phyloP scores from a whole-genome alignment of 2,113 vertebrate genomes.

The Thermophis baileyi region DNA sequence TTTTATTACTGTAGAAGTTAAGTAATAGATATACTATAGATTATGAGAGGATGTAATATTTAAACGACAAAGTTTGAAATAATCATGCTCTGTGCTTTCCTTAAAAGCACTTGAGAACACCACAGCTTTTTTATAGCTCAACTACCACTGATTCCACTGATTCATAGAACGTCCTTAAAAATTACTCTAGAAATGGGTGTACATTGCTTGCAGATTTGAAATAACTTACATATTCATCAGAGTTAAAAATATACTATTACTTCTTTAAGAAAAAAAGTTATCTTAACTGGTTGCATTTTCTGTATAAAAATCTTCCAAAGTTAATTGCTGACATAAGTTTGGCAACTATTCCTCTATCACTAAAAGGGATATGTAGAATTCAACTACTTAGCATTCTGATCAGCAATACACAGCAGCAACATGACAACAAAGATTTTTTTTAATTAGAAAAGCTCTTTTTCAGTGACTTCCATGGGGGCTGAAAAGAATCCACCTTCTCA shows the following conservation, averaged over 20 bases:
- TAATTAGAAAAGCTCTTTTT: constrained; percentile 67
- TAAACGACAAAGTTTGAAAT: constrained; percentile 8
- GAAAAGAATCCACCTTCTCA: constrained; percentile 38
- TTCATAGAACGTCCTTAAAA: not conserved
- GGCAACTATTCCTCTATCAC: constrained; percentile 61
- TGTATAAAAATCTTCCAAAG: constrained; percentile 66
- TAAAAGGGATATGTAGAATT: constrained; percentile 77
- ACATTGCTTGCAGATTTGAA: not conserved
- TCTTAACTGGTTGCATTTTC: constrained; percentile 57
- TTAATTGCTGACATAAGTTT: constrained; percentile 66
- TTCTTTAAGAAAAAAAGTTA: constrained; percentile 34
- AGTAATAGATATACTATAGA: not conserved
- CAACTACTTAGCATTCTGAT: constrained; percentile 72
- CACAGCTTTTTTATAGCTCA: constrained; percentile 4
- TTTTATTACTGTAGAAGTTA: not conserved
- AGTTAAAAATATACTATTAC: constrained; percentile 13
- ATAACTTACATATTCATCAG: constrained; percentile 7
- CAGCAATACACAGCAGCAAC: constrained; percentile 67
- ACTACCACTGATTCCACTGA: not conserved
- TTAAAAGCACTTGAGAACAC: not conserved
- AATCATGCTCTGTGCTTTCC: not conserved
- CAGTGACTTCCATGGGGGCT: constrained; percentile 37
- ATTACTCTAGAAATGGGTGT: not conserved
- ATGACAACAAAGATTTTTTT: constrained; percentile 64
- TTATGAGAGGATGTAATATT: constrained; percentile 7